Evolutionary conservation across 2,888 invertebrate genomes (phyloP).

Genomic region (Brachypterus glaber): DNA sequence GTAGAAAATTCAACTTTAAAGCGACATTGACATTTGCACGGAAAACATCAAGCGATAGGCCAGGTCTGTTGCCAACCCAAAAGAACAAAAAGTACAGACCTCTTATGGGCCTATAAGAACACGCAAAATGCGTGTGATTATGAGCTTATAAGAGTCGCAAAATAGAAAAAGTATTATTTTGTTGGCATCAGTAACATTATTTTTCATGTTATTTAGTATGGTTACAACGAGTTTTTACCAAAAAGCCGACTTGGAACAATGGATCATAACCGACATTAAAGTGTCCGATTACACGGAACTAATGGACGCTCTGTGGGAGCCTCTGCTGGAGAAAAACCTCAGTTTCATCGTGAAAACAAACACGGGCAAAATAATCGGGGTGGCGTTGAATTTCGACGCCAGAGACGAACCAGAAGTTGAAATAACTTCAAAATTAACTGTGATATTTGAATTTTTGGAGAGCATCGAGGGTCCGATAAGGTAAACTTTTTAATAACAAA

Average conservation of each 20-base stretch:
- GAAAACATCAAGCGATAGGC: no score
- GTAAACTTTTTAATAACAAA: no score
- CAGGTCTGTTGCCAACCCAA: no score
- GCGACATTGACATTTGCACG: no score
- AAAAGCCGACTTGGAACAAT: conserved; percentile 78
- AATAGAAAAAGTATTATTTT: no score
- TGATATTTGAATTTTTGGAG: conserved; percentile 73
- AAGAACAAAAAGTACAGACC: no score
- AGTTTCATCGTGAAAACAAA: conserved; percentile 57
- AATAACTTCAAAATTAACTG: conserved; percentile 55
- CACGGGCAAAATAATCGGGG: conserved; percentile 53
- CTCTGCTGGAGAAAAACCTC: conserved; percentile 57
- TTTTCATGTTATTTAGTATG: conserved; percentile 49
- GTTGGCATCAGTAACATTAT: no score
- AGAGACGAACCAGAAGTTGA: conserved; percentile 68
- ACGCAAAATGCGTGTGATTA: no score
- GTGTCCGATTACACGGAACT: conserved; percentile 60
- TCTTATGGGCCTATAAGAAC: no score
- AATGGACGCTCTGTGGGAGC: conserved; percentile 59
- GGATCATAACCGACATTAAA: conserved; percentile 60
- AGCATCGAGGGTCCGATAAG: conserved; percentile 64
- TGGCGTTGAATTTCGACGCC: conserved; percentile 72
- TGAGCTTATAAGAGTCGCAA: no score
- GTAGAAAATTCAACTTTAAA: no score
- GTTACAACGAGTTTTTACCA: conserved; percentile 76